Evolutionary conservation across 2,888 invertebrate species (phyloP), one percentile per base, ranked within the genome.

Genomic region (Dynastes hyllus): DNA sequence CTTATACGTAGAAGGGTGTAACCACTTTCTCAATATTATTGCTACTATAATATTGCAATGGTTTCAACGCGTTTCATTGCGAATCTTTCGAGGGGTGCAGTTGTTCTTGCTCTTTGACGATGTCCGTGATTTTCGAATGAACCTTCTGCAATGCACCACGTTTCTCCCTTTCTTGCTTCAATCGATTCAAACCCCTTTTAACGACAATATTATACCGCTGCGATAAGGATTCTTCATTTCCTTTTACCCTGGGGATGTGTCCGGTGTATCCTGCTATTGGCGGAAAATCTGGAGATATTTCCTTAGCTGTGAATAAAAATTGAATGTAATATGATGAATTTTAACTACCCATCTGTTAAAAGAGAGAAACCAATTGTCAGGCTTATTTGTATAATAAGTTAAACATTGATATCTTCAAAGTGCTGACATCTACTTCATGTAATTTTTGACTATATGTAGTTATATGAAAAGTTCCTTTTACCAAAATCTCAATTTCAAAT

Each of bases 201-300:
- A 93, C 94, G 0, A 93, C 93, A 84, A 92, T 92, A 81, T 93
- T 92, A 86, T 93, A 94, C 80, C 93, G 88, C 85, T 93, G 92
- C 79, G 93, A 93, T n/a, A 94, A 89, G 0, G 93, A 93, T 0
- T 92, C 92, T 86, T 94, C 93, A 0, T 92, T 91, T 13, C 93
- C 93, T 85, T 92, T 93, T 75, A 93, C 92, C 66, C 93, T 90
- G 2, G 94, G 94, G 80, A 94, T 94, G 86, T 94, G 94, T 2
- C 94, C 94, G 0, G 94, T 94, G 87, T 94, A 94, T 8, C 94
- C 94, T 0, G 94, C 93, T 83, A 94, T 94, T 16, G 94, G 94
- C 27, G 94, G 94, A 83, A 91, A 92, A 85, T 93, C 93, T 0
- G 93, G 91, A 6, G 93, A 92, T 86, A 92, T 90, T 81, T 90